Percentiles rank a stretch among this genome's conserved stretches.
These are phyloP conservation scores for Agrotis puta DNA, from an alignment of 2,888 invertebrate species.

Conservation along the genomic window DNA sequence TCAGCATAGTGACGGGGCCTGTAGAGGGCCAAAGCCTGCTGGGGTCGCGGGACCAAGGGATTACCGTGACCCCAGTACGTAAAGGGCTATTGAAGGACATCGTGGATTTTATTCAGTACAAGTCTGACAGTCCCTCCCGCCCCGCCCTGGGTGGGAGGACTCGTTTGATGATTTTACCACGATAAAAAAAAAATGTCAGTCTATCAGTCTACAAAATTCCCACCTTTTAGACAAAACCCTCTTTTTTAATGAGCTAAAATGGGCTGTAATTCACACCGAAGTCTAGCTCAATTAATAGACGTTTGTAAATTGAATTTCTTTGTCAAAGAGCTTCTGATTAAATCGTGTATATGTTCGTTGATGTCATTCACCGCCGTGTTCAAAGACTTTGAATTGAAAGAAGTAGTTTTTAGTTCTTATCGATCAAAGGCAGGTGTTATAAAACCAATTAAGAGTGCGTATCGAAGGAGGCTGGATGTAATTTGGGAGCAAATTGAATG, in stretches of 20 bases:
- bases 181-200: too few relatives aligned
- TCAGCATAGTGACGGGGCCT: too few relatives aligned
- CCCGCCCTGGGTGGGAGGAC: too few relatives aligned
- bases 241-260: background rate
- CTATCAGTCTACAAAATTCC: too few relatives aligned
- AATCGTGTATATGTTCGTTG: background rate
- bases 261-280: background rate
- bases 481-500: conserved; percentile 36
- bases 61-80: too few relatives aligned
- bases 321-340: background rate
- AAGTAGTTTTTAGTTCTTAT: background rate
- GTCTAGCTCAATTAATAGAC: background rate
- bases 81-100: too few relatives aligned
- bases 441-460: conserved; percentile 25
- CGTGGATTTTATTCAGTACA: too few relatives aligned
- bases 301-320: background rate
- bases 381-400: conserved; percentile 18
- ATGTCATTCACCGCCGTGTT: conserved; percentile 7
- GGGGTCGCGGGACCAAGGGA: too few relatives aligned
- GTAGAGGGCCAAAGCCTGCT: too few relatives aligned
- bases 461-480: conserved; percentile 6
- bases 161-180: too few relatives aligned
- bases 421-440: conserved; percentile 22
- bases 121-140: too few relatives aligned
- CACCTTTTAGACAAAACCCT: too few relatives aligned